Conservation (phyloP, 2,113 vertebrate species). For the Eurystomus gularis region DNA sequence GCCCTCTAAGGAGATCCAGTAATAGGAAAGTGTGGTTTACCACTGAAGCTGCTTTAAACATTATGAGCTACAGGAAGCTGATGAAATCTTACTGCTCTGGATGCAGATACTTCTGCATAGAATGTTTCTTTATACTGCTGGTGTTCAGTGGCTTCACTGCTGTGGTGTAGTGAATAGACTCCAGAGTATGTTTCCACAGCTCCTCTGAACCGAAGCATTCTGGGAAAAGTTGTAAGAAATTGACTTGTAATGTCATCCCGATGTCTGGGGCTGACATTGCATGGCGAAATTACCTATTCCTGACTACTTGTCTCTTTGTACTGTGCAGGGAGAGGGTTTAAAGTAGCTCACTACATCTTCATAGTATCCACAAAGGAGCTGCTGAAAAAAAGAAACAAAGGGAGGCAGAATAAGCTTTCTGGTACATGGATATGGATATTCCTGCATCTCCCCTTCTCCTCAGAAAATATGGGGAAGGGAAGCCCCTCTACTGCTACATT, state of each 20-base stretch:
- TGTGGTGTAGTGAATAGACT: not conserved
- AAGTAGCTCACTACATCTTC: not conserved
- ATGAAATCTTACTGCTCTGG: not conserved
- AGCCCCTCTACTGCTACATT: not conserved
- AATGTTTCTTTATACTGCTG: not conserved
- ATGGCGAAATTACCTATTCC: not conserved
- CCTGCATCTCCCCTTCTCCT: not conserved
- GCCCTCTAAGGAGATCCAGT: not conserved
- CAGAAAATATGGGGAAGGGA: not conserved
- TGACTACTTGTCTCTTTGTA: not conserved
- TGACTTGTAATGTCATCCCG: not conserved
- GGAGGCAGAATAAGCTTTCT: not conserved
- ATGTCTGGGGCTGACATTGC: not conserved
- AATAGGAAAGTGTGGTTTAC: not conserved
- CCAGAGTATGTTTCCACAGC: not conserved
- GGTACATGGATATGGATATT: not conserved
- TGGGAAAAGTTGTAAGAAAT: not conserved
- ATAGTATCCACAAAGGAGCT: not conserved
- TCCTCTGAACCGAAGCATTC: not conserved
- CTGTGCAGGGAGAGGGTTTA: not conserved
- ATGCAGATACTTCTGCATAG: not conserved
- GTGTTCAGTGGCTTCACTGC: not conserved
- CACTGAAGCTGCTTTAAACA: not conserved
- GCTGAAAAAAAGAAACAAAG: not conserved
- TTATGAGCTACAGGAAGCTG: not conserved